Base-by-base conservation (phyloP, 2,888 invertebrate species). In the Chelonus formosanus region DNA sequence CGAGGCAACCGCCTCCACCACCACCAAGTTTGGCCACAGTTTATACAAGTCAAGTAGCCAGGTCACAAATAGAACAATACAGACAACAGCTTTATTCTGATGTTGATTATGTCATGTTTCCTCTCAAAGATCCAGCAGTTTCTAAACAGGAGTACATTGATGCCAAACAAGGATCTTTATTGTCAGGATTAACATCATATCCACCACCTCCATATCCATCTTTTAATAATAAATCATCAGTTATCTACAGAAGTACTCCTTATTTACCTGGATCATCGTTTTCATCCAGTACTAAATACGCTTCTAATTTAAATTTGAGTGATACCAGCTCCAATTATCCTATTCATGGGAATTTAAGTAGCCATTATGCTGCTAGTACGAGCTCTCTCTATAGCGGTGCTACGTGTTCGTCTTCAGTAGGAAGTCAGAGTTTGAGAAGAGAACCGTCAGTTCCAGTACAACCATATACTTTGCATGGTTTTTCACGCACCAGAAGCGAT, bases 61-160 rank as follows among this genome's bases (percentile, higher is more conserved):
- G 90, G 20, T 90, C 91, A 34, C 95, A 94, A 79, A 91, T 95
- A 69, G 93, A 94, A 71, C 91, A 94, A 78, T 96, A 94, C 77
- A 93, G 94, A 76, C 94, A 94, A 78, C 95, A 95, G 80, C 87
- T 96, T 65, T 94, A 94, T 77, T 95, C 95, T 68, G 95, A 96
- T 78, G 94, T 94, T 3, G 95, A 96, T 84, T 96, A 94, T 78
- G 95, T 96, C 5, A 94, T 95, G 81, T 96, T 95, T 79, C 95
- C 95, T 0, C 84, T 95, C 69, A 95, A 95, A 84, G 95, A 96
- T 84, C 95, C 95, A 6, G 91, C 93, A 0, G 89, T 95, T 54
- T 95, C 95, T 71, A 94, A 94, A 80, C 95, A 95, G 82, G 95
- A 96, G 81, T 96, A 96, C 84, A 88, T 94, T 73, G 95, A 96